Conservation (phyloP, 2,888 invertebrate genomes). For the Parnassius orleans region DNA sequence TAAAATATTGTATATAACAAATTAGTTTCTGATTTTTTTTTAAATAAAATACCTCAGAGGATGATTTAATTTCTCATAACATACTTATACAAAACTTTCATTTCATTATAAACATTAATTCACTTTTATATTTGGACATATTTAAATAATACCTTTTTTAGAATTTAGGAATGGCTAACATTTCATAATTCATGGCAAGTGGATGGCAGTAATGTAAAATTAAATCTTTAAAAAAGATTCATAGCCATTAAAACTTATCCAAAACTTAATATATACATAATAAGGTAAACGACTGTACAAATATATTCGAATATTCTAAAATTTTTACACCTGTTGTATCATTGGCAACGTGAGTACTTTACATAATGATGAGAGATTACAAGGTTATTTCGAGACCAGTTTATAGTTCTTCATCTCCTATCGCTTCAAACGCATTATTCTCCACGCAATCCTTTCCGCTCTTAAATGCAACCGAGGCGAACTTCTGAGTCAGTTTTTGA, state of each 20-base stretch:
- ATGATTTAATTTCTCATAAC: slow-evolving; percentile 11
- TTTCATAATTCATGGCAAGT: slow-evolving; percentile 20
- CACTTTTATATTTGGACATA: slow-evolving; percentile 29
- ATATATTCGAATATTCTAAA: slow-evolving; percentile 1
- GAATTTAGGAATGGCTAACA: slow-evolving; percentile 18
- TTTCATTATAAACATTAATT: slow-evolving; percentile 1
- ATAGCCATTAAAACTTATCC: slow-evolving; percentile 2
- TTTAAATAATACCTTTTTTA: slow-evolving; percentile 18
- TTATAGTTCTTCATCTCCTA: slow-evolving; percentile 96
- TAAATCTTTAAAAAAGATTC: background rate
- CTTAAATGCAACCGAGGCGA: slow-evolving; percentile 86
- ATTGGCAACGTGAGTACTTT: slow-evolving; percentile 9
- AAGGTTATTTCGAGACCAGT: slow-evolving; percentile 8
- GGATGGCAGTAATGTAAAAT: slow-evolving; percentile 11
- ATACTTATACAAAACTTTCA: background rate
- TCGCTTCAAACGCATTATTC: slow-evolving; percentile 96
- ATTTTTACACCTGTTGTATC: slow-evolving; percentile 13
- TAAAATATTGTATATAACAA: background rate
- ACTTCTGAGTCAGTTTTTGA: slow-evolving; percentile 86
- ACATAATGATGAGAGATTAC: background rate
- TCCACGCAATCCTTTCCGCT: slow-evolving; percentile 87
- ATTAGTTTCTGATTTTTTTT: background rate
- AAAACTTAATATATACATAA: slow-evolving; percentile 12
- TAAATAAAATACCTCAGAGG: slow-evolving; percentile 2
- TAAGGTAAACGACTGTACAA: slow-evolving; percentile 17